These are phyloP conservation scores for Entomobrya multifasciata DNA, from an alignment of 2,888 invertebrate species.

Conservation along the genomic window DNA sequence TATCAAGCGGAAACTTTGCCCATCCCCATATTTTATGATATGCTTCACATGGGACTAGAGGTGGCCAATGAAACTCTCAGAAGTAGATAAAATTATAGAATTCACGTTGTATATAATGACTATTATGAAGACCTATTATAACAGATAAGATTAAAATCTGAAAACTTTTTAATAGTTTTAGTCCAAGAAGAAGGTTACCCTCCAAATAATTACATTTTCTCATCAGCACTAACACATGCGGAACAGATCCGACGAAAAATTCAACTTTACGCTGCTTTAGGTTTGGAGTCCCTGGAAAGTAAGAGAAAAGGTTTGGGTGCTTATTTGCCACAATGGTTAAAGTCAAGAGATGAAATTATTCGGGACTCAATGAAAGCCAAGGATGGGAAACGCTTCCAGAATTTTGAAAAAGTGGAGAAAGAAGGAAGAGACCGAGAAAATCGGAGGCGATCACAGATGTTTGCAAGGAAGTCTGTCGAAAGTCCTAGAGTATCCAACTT, in stretches of 20 bases:
- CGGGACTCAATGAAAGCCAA: conserved; percentile 38
- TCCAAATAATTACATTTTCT: conserved; percentile 57
- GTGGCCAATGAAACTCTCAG: conserved; percentile 63
- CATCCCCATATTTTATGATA: conserved; percentile 70
- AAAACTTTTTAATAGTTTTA: conserved; percentile 25
- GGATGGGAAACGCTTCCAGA: conserved; percentile 1
- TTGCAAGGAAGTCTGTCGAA: background rate
- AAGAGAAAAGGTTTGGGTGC: conserved; percentile 52
- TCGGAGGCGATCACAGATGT: background rate
- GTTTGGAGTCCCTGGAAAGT: conserved; percentile 62
- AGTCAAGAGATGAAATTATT: conserved; percentile 66
- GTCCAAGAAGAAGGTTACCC: conserved; percentile 61
- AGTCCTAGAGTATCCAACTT: background rate
- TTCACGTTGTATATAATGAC: background rate
- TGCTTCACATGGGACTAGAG: conserved; percentile 69
- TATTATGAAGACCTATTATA: no score
- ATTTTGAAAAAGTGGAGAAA: background rate
- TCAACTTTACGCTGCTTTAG: conserved; percentile 62
- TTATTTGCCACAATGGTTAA: conserved; percentile 45
- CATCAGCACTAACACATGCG: conserved; percentile 54
- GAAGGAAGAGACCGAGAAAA: conserved; percentile 1
- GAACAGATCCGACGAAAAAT: conserved; percentile 54
- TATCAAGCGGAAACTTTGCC: conserved; percentile 63
- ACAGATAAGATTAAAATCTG: background rate
- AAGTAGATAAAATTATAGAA: conserved; percentile 25